Percentiles rank a stretch among this genome's conserved stretches.
These are phyloP conservation scores for Trinorchestia longiramus DNA, from an alignment of 1,140 invertebrate genomes.

Conservation along the genomic window DNA sequence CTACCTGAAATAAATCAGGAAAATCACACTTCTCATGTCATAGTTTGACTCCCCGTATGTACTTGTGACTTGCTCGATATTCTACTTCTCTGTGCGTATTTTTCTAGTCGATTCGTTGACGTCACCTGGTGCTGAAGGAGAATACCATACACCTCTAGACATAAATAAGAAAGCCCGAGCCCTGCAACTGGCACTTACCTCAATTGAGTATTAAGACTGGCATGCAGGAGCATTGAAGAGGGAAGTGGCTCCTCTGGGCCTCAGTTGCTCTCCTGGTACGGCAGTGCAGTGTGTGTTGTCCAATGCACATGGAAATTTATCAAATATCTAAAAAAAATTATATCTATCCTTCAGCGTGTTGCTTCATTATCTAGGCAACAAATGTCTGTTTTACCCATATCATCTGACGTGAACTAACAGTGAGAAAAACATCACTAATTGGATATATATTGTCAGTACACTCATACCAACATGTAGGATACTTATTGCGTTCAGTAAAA, in stretches of 20 bases:
- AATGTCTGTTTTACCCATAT: not conserved
- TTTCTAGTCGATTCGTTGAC: not conserved
- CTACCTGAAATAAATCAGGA: not conserved
- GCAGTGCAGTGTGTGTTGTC: not conserved
- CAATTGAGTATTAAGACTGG: slow-evolving; percentile 29
- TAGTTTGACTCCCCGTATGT: not conserved
- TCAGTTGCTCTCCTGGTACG: not conserved
- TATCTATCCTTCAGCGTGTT: not conserved
- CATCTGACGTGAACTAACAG: not conserved
- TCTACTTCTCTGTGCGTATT: not conserved
- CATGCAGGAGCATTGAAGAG: slow-evolving; percentile 11
- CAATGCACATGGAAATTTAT: not conserved
- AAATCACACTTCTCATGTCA: not conserved
- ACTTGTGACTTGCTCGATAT: not conserved
- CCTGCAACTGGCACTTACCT: not conserved
- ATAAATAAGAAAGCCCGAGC: not conserved
- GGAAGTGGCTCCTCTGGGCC: not conserved
- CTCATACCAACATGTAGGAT: not conserved
- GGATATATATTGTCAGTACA: not conserved
- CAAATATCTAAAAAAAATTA: not conserved
- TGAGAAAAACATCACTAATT: not conserved
- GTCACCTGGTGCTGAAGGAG: not conserved
- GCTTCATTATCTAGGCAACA: not conserved
- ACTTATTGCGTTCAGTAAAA: not conserved
- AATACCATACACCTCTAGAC: not conserved